Base-by-base conservation (phyloP, 1,140 invertebrate genomes). In the Adelges cooleyi region DNA sequence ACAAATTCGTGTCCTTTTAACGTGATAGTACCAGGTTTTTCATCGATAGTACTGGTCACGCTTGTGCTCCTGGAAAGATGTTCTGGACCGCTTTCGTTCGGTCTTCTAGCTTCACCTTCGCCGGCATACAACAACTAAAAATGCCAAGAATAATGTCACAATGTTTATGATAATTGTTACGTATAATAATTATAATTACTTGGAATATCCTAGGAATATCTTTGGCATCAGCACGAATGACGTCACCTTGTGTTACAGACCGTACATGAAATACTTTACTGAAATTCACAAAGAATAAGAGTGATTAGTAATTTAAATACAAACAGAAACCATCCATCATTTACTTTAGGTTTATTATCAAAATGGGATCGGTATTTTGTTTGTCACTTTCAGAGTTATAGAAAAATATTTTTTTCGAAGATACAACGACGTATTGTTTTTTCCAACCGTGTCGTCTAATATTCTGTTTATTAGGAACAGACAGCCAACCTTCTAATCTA, bases 201-300 rank as follows among this genome's bases (percentile, higher is more conserved):
- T 98, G 95, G 79, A 98, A 98, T 80, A 99, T 98, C 76, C 93
- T 86, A 72, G 95, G 95, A 78, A 98, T 95, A 82, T 98, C 94
- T 86, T 95, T 95, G 75, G 92, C 90, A 81, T 97, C 93, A 62
- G 92, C 95, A 75, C 95, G 84, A 74, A 97, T 95, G 68, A 98
- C 94, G 83, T 99, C 95, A 71, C 94, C 94, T 79, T 98, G 95
- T 62, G 95, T 98, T 53, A 98, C 95, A 67, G 92, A 89, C 70
- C 95, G 84, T 66, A 98, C 95, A 79, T 98, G 95, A 79, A 97
- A 98, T 71, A 99, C 86, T 86, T 98, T 98, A 76, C 93, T 94
- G 46, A 17, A 42, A 44, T 38, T n/a, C 3, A 62, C 65, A 53
- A 46, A 67, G 50, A 29, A 38, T 46, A 59, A 4, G 17, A 25